Conservation (phyloP, 2,888 invertebrate genomes). For the Dynastes hyllus region DNA sequence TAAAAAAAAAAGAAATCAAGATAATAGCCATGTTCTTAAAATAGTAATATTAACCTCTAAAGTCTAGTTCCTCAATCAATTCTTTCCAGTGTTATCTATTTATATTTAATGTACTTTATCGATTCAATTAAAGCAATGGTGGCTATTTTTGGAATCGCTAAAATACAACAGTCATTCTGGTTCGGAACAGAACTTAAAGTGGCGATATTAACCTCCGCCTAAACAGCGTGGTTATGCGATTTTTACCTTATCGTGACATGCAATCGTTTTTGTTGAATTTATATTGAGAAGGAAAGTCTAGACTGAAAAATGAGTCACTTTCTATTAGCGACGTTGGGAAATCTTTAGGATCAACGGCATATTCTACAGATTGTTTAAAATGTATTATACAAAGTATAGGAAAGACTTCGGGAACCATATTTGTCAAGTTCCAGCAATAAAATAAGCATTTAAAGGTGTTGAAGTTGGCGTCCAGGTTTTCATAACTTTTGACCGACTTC, state of each 20-base stretch:
- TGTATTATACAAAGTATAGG: too few relatives aligned
- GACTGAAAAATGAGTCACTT: neutral
- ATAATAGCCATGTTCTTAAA: neutral
- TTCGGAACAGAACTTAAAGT: neutral
- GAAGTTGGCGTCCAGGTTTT: too few relatives aligned
- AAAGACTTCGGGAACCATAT: too few relatives aligned
- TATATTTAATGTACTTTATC: neutral
- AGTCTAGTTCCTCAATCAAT: neutral
- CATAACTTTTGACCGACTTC: too few relatives aligned
- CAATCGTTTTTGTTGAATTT: conserved; percentile 3
- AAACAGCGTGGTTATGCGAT: neutral
- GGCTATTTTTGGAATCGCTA: conserved; percentile 14
- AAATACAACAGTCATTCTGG: neutral
- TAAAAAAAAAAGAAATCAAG: too few relatives aligned
- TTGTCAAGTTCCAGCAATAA: too few relatives aligned
- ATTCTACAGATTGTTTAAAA: too few relatives aligned
- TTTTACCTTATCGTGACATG: conserved; percentile 13
- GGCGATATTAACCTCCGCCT: neutral
- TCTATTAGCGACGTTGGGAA: neutral
- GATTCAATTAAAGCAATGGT: neutral
- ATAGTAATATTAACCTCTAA: neutral
- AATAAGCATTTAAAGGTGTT: too few relatives aligned
- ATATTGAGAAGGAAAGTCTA: neutral
- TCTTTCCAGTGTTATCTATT: conserved; percentile 10
- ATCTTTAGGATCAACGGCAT: too few relatives aligned